Conservation (phyloP, 1,140 invertebrate genomes). For the Phenacoccus solenopsis region DNA sequence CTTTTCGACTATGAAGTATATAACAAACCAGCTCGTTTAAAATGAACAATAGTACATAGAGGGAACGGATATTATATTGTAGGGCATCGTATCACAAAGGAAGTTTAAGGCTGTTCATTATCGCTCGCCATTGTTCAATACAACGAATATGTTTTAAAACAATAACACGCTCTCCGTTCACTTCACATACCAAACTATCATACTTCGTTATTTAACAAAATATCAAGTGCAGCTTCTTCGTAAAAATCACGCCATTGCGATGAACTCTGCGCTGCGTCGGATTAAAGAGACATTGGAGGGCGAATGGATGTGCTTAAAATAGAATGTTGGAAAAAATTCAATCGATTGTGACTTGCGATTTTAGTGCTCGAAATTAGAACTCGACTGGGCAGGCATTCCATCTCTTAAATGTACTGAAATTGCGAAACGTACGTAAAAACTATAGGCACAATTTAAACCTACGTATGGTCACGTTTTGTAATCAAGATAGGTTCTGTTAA, state of each 20-base stretch:
- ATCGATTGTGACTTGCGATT: no score
- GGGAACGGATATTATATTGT: background rate
- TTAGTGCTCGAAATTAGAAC: no score
- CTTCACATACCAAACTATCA: background rate
- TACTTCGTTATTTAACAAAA: background rate
- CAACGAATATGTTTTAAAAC: conserved; percentile 3
- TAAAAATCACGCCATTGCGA: no score
- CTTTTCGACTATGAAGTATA: background rate
- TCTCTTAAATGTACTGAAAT: no score
- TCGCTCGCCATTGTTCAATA: background rate
- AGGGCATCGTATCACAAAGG: background rate
- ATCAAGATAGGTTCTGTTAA: no score
- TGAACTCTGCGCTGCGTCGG: no score
- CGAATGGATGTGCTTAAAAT: background rate
- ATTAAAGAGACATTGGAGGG: background rate
- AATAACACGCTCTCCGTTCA: background rate
- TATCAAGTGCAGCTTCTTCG: background rate
- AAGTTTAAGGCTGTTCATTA: conserved; percentile 2
- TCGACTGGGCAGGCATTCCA: no score
- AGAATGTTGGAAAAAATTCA: background rate
- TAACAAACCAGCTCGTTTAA: background rate
- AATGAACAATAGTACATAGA: background rate
- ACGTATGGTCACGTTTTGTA: no score
- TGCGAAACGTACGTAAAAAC: no score
- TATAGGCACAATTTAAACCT: no score